Conservation (phyloP, 2,888 invertebrate species). For the Oxyteleia sp. region DNA sequence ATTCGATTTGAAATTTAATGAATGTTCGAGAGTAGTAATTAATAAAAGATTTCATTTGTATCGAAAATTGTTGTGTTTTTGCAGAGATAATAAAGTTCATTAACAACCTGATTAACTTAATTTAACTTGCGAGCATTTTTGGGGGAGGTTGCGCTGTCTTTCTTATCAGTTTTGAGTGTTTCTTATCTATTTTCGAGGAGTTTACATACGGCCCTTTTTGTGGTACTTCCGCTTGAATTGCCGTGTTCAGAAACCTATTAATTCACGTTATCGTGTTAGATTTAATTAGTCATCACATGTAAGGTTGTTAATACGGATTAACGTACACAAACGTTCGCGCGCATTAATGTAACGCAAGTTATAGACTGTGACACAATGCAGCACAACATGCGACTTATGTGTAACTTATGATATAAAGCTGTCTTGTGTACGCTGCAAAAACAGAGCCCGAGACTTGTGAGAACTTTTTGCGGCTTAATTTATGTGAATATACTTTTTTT, state of each 20-base stretch:
- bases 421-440: slow-evolving; percentile 19
- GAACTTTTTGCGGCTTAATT: slow-evolving; percentile 44
- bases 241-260: slow-evolving; percentile 40
- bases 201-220: no score
- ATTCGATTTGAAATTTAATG: slow-evolving; percentile 1
- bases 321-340: slow-evolving; percentile 37
- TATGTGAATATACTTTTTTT: no score
- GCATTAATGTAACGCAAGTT: slow-evolving; percentile 53
- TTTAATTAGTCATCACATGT: slow-evolving; percentile 65
- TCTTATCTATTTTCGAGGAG: no score
- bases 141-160: no score
- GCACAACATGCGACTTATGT: slow-evolving; percentile 49
- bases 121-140: no score
- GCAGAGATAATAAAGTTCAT: no score
- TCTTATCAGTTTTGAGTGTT: no score
- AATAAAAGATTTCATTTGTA: no score
- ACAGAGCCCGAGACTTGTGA: background rate
- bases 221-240: background rate
- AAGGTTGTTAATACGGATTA: slow-evolving; percentile 67
- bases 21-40: background rate
- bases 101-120: no score
- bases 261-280: slow-evolving; percentile 62
- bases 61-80: no score
- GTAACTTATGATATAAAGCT: slow-evolving; percentile 31
- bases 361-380: slow-evolving; percentile 53